phyloP scores from a whole-genome alignment of 2,888 invertebrate genomes.

The Kuschelorhynchus macadamiae region DNA sequence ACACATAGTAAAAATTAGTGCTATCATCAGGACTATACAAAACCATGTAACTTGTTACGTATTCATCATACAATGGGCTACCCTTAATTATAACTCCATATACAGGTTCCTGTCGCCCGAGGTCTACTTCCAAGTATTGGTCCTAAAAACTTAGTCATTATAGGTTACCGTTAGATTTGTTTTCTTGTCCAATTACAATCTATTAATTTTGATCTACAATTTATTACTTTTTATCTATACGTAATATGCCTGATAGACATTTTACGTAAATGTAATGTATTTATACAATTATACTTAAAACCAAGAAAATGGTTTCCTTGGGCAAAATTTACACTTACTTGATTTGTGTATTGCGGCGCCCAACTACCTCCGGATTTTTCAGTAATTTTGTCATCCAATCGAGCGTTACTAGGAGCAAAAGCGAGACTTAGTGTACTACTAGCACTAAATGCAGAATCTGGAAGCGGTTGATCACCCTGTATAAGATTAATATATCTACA shows the following conservation, averaged over 20 bases:
- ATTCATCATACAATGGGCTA: conserved; percentile 77
- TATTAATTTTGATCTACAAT: too few relatives aligned
- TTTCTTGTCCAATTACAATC: too few relatives aligned
- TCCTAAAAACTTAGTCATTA: too few relatives aligned
- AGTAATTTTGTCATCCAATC: conserved; percentile 63
- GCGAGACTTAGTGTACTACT: conserved; percentile 71
- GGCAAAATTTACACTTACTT: too few relatives aligned
- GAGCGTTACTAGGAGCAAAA: conserved; percentile 72
- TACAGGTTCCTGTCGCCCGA: conserved; percentile 77
- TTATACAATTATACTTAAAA: too few relatives aligned
- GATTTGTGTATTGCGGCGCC: conserved; percentile 75
- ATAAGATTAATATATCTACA: conserved; percentile 44
- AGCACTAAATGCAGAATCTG: conserved; percentile 73
- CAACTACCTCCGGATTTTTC: conserved; percentile 73
- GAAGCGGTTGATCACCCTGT: conserved; percentile 68
- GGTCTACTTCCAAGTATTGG: conserved; percentile 77
- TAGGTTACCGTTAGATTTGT: too few relatives aligned
- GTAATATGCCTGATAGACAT: too few relatives aligned
- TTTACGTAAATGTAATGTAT: too few relatives aligned
- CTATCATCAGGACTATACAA: conserved; percentile 74
- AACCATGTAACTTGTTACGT: conserved; percentile 83
- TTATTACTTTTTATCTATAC: too few relatives aligned
- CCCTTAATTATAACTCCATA: conserved; percentile 84
- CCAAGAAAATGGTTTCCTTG: too few relatives aligned
- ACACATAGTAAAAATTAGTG: conserved; percentile 73